phyloP scores from a whole-genome alignment of 2,113 vertebrate species.

The Toxostoma redivivum region DNA sequence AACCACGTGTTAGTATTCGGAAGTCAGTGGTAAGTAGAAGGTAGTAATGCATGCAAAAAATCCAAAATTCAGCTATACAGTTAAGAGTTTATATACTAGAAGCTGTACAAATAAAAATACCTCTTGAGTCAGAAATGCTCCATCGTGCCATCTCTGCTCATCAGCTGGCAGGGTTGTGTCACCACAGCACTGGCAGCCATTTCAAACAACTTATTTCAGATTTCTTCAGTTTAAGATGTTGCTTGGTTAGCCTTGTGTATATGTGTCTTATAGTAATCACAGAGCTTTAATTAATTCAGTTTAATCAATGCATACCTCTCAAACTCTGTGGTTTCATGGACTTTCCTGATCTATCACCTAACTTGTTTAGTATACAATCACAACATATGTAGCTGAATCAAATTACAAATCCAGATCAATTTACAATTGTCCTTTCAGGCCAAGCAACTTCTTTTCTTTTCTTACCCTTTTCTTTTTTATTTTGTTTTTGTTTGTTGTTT shows the following conservation, averaged over 20 bases:
- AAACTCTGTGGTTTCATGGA: not conserved
- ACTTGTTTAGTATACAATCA: not conserved
- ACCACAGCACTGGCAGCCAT: not conserved
- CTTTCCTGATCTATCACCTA: not conserved
- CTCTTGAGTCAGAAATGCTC: not conserved
- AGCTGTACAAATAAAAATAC: not conserved
- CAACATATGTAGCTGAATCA: not conserved
- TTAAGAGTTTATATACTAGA: not conserved
- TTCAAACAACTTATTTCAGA: not conserved
- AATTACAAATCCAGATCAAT: not conserved
- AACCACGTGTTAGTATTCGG: constrained; percentile 96
- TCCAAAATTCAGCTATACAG: not conserved
- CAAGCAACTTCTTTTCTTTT: not conserved
- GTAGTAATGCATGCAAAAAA: not conserved
- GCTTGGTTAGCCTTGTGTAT: not conserved
- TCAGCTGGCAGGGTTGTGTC: not conserved
- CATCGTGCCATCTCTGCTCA: not conserved
- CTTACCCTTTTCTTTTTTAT: not conserved
- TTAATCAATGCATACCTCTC: not conserved
- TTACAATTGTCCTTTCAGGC: not conserved
- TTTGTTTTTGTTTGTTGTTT: not conserved
- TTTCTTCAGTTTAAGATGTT: not conserved
- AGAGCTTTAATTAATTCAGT: not conserved
- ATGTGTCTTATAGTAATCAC: not conserved
- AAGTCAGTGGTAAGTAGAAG: constrained; percentile 92